Evolutionary conservation across 1,140 invertebrate species (phyloP), one percentile per base, ranked within the genome.

Genomic region (Drosophila pectinifera): DNA sequence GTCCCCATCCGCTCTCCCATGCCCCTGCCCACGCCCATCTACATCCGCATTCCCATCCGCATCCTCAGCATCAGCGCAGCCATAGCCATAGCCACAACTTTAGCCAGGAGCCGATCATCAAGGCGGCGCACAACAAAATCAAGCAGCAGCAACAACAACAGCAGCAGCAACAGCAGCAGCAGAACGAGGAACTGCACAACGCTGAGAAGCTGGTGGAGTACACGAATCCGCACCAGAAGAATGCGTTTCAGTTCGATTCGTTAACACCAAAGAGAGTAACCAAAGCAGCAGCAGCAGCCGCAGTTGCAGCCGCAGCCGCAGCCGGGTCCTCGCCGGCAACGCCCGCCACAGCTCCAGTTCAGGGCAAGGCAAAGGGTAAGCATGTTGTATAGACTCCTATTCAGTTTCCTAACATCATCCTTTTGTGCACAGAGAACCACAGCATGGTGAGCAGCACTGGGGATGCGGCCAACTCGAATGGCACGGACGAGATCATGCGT

Each of bases 161-260:
- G 4, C 80, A 67, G 11, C 74, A 72, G 3, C 79, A 84, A 20
- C 74, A 75, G 34, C 80, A 83, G 38, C 74, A 73, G 16, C 81
- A 85, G 1, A 80, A 88, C 39, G 76, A 89, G 49, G 91, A 91
- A 24, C 45, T 92, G 57, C 91, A 92, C 58, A 92, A 92, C 56
- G 91, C 91, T 22, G 91, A 92, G 74, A 92, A 90, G 69, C 65
- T 92, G 28, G 91, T 92, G 38, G 91, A 92, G 76, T 81, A 80
- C 55, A 78, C 81, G 61, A 89, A 86, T 81, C 91, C 91, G 46
- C 86, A 90, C 62, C 90, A 91, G 57, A 92, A 91, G 74, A 92
- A 86, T 69, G 86, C 83, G 54, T 92, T 92, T 65, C 91, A 92
- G 79, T 92, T 92, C 31, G 91, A 92, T 78, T 91, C 91, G 69